Conservation (phyloP, 2,797 vertebrate genomes). For the Periparus ater region DNA sequence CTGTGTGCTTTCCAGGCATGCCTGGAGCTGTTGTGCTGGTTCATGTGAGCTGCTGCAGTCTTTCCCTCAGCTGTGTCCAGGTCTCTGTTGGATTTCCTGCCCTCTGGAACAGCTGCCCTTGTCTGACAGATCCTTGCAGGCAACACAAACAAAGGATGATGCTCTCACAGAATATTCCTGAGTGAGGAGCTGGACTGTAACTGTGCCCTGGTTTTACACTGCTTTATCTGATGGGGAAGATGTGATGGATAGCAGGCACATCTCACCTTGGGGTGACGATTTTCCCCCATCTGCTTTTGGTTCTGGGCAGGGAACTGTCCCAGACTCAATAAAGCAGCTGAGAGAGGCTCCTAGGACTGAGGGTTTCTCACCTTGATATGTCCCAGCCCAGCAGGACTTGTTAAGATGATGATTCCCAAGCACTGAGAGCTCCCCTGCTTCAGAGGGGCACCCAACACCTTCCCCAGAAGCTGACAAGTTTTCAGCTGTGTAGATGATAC, state of each 20-base stretch:
- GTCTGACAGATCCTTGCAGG: not conserved
- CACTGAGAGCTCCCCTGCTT: not conserved
- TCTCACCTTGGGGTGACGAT: not conserved
- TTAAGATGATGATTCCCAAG: fast-evolving
- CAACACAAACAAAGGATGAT: not conserved
- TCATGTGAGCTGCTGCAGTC: not conserved
- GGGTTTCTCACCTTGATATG: not conserved
- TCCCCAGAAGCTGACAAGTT: not conserved
- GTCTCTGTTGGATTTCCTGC: not conserved
- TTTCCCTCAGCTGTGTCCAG: not conserved
- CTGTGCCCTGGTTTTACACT: not conserved
- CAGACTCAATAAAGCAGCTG: not conserved
- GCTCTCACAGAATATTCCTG: not conserved
- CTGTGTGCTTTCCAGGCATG: not conserved
- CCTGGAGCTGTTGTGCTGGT: slow-evolving; percentile 16
- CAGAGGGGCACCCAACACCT: not conserved
- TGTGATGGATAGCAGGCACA: not conserved
- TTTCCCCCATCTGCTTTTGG: not conserved
- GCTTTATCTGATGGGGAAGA: not conserved
- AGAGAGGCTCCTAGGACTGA: not conserved
- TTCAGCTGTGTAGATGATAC: not conserved
- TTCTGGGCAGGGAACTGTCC: not conserved
- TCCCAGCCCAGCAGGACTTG: not conserved
- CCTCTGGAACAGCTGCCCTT: not conserved
- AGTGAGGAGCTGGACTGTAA: not conserved